These are phyloP conservation scores for Eilema griseolum DNA, from an alignment of 2,888 invertebrate genomes.

Conservation along the genomic window DNA sequence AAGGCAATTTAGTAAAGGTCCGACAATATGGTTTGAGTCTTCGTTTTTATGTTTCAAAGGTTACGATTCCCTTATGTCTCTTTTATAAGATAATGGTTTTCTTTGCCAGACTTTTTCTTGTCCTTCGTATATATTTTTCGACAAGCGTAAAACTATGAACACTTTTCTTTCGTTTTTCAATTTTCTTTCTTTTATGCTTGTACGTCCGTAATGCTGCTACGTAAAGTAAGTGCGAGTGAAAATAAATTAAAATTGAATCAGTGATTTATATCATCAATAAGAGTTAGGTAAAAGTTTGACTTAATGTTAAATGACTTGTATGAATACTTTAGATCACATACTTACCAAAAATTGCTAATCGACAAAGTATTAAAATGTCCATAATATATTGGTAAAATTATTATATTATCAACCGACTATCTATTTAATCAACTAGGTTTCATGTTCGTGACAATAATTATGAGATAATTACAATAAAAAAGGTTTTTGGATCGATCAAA, in stretches of 20 bases:
- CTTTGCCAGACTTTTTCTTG: constrained; percentile 36
- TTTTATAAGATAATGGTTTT: constrained; percentile 50
- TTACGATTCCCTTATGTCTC: constrained; percentile 45
- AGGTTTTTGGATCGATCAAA: neutral
- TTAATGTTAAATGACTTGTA: too few species aligned
- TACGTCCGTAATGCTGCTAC: neutral
- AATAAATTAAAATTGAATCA: too few species aligned
- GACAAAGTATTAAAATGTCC: too few species aligned
- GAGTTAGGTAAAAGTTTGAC: too few species aligned
- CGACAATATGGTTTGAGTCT: constrained; percentile 40
- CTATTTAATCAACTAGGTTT: neutral
- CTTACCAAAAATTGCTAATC: too few species aligned
- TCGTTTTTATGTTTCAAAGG: constrained; percentile 48
- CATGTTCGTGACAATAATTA: neutral
- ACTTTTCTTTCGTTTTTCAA: constrained; percentile 3
- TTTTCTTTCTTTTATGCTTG: neutral
- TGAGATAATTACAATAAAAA: neutral
- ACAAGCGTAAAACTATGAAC: constrained; percentile 20
- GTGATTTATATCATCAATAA: too few species aligned
- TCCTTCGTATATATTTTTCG: constrained; percentile 30
- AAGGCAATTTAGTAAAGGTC: constrained; percentile 50
- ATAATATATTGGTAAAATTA: too few species aligned
- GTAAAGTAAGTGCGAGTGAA: too few species aligned
- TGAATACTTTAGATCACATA: too few species aligned
- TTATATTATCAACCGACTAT: too few species aligned